Conservation (phyloP, 2,888 invertebrate genomes). For the Mesoligia furuncula region DNA sequence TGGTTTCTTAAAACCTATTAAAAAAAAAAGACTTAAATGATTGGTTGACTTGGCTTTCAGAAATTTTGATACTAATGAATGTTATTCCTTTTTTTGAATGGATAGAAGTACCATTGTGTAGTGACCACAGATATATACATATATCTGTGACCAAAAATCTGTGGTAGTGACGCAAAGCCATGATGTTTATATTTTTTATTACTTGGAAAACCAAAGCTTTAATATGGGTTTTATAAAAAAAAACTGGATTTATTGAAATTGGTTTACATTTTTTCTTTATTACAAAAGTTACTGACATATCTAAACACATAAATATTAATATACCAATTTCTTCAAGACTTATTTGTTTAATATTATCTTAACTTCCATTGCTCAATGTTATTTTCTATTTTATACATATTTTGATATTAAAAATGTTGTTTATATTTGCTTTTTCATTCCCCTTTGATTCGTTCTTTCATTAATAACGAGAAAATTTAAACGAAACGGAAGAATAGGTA, state of each 20-base stretch:
- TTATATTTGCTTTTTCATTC: not conserved
- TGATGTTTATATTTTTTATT: not conserved
- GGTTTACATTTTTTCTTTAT: no score
- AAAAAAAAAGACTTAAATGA: not conserved
- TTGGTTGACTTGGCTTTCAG: not conserved
- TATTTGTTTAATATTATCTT: not conserved
- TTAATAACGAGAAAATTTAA: not conserved
- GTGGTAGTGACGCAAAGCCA: not conserved
- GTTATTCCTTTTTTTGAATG: not conserved
- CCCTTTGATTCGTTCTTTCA: not conserved
- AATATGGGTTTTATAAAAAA: not conserved
- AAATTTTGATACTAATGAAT: not conserved
- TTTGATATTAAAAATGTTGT: slow-evolving; percentile 59
- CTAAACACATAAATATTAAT: not conserved
- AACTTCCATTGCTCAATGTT: slow-evolving; percentile 45
- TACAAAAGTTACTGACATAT: not conserved
- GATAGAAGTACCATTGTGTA: no score
- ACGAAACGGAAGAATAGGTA: not conserved
- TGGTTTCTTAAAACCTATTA: not conserved
- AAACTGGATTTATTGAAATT: not conserved
- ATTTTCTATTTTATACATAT: slow-evolving; percentile 31
- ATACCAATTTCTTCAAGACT: not conserved
- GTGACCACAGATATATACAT: no score
- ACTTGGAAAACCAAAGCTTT: not conserved
- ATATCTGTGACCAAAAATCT: not conserved